Evolutionary conservation across 2,888 invertebrate genomes (phyloP), one percentile per base, ranked within the genome.

Genomic region (Noctua fimbriata): DNA sequence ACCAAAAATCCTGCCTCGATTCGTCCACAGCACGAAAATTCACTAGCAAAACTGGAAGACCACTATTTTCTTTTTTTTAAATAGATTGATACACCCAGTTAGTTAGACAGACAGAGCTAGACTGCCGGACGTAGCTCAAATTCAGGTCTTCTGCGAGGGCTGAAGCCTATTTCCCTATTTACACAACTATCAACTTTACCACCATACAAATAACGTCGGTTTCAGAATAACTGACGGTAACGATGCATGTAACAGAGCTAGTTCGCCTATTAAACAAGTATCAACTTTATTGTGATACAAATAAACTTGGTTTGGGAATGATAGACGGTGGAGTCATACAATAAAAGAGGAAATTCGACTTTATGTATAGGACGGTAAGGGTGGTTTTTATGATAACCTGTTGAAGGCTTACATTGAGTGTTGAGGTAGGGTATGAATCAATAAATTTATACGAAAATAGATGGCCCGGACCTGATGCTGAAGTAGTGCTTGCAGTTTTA

Each of bases 351-450:
- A 72, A 72, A 52, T 44, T 72, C 0, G 18, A 65, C 36, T n/a
- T 65, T 79, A 9, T 28, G 0, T 2, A 1, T 7, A 44, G 1
- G 0, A 0, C 0, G 0, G 0, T 44, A 65, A 55, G 24, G 28
- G 36, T 65, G 14, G 1, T 78, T 63, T 41, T 71, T 9, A 10
- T 32, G 18, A 24, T n/a, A 16, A 7, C 1, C 18, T 49, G 16
- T 69, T 18, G 2, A n/a, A 21, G 32, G 21, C 7, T 47, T 55
- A 65, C 32, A 52, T 18, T 78, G 78, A 12, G 67, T 14, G 47
- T 63, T 63, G 32, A 79, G 52, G 52, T 52, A 78, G 78, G 70
- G 41, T 24, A 52, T 6, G 24, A 70, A 81, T 81, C 81, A 70
- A 82, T 77, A 70, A 76, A 44, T 24, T 74, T 60, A 32, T 28